phyloP scores from a whole-genome alignment of 2,888 invertebrate genomes.

The Pelosia muscerda region DNA sequence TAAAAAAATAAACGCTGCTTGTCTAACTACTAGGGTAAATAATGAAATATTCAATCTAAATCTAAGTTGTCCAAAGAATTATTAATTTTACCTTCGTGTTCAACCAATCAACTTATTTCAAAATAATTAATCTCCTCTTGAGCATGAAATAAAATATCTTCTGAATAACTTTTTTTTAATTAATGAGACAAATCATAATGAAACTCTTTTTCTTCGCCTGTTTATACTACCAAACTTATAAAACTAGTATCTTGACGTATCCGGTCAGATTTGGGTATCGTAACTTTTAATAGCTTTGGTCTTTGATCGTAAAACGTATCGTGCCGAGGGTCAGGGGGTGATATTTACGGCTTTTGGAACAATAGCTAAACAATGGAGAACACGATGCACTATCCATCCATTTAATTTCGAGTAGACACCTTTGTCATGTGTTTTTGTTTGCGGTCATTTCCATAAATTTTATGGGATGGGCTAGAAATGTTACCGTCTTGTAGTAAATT shows the following conservation, averaged over 20 bases:
- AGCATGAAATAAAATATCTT: conserved; percentile 18
- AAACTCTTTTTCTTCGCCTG: conserved; percentile 24
- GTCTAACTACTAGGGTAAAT: background rate
- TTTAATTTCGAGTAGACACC: conserved; percentile 86
- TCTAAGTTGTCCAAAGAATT: background rate
- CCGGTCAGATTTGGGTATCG: conserved; percentile 43
- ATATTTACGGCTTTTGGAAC: conserved; percentile 78
- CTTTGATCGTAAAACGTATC: conserved; percentile 51
- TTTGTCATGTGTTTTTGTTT: conserved; percentile 84
- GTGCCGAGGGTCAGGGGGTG: conserved; percentile 62
- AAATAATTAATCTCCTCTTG: conserved; percentile 11
- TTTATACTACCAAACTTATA: conserved; percentile 30
- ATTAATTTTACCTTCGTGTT: background rate
- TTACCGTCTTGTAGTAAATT: conserved; percentile 60
- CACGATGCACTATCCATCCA: conserved; percentile 80
- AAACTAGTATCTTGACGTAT: conserved; percentile 33
- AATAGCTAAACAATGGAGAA: conserved; percentile 78
- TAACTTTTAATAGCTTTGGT: conserved; percentile 47
- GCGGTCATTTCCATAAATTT: conserved; percentile 86
- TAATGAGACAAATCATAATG: conserved; percentile 22
- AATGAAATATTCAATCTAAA: background rate
- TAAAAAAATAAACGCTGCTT: background rate
- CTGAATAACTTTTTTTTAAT: conserved; percentile 26
- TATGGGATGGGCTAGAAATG: conserved; percentile 70
- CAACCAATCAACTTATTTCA: background rate